A percentile compares a stretch with the other conserved stretches of the same genome.
phyloP scores from a whole-genome alignment of 2,113 vertebrate genomes.

The Chauna torquata region DNA sequence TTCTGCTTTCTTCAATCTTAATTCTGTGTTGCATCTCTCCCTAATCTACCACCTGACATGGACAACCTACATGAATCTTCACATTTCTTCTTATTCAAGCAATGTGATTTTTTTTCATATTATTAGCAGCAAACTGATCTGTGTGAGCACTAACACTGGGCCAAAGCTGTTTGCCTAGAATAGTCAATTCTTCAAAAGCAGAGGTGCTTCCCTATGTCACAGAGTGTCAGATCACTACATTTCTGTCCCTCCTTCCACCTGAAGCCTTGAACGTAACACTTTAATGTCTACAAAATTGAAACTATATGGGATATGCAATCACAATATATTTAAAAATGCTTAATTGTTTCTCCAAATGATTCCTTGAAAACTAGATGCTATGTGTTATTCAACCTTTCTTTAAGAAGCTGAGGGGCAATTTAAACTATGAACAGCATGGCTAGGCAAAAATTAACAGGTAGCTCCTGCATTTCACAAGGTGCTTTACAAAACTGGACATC shows the following conservation, averaged over 20 bases:
- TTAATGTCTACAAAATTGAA: neutral
- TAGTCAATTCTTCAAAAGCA: neutral
- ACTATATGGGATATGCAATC: neutral
- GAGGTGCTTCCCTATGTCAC: fast-evolving
- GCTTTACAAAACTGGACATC: neutral
- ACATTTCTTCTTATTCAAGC: neutral
- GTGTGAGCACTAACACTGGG: neutral
- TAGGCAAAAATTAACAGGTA: neutral
- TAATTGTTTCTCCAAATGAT: neutral
- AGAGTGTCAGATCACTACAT: neutral
- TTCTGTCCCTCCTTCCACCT: neutral
- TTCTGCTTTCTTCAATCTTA: neutral
- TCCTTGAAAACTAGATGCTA: neutral
- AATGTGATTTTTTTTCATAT: neutral
- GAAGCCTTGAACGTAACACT: neutral
- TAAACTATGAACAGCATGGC: neutral
- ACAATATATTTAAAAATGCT: neutral
- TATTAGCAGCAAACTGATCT: neutral
- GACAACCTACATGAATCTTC: neutral
- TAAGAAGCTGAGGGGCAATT: neutral
- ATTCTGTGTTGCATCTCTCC: neutral
- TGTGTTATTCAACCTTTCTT: neutral
- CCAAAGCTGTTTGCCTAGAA: neutral
- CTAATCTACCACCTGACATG: neutral
- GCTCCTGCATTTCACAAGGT: neutral